Conservation (phyloP, 2,113 vertebrate species). For the Nasalis larvatus region DNA sequence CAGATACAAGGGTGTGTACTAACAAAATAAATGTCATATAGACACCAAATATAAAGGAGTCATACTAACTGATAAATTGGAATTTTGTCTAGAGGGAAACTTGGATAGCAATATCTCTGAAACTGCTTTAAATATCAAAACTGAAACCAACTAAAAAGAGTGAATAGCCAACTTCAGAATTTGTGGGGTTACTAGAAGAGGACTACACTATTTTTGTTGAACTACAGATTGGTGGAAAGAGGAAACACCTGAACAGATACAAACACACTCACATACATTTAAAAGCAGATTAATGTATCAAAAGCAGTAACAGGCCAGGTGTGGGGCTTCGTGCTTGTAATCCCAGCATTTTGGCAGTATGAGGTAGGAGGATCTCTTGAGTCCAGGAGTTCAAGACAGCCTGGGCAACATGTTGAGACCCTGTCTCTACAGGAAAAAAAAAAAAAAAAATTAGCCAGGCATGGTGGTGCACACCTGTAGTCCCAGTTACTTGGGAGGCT, state of each 20-base stretch:
- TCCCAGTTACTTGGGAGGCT: too few relatives aligned
- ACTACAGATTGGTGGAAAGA: not conserved
- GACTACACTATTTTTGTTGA: not conserved
- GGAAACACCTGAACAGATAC: not conserved
- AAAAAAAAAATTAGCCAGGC: too few relatives aligned
- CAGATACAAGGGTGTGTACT: not conserved
- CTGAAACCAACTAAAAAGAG: not conserved
- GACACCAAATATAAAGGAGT: not conserved
- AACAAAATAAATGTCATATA: not conserved
- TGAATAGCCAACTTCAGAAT: not conserved
- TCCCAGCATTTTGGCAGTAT: not conserved
- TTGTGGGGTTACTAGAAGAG: not conserved
- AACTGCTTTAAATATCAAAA: not conserved
- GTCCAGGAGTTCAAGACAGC: not conserved
- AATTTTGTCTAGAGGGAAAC: not conserved
- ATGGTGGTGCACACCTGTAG: too few relatives aligned
- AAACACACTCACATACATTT: not conserved
- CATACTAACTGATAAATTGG: not conserved
- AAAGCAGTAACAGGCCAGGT: not conserved
- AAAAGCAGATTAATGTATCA: not conserved
- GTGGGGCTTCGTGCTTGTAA: not conserved
- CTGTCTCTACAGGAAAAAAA: too few relatives aligned
- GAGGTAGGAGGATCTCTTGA: not conserved
- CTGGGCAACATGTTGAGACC: too few relatives aligned
- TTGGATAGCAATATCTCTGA: not conserved